Base-by-base conservation (phyloP, 2,797 vertebrate species). In the Dallia pectoralis region DNA sequence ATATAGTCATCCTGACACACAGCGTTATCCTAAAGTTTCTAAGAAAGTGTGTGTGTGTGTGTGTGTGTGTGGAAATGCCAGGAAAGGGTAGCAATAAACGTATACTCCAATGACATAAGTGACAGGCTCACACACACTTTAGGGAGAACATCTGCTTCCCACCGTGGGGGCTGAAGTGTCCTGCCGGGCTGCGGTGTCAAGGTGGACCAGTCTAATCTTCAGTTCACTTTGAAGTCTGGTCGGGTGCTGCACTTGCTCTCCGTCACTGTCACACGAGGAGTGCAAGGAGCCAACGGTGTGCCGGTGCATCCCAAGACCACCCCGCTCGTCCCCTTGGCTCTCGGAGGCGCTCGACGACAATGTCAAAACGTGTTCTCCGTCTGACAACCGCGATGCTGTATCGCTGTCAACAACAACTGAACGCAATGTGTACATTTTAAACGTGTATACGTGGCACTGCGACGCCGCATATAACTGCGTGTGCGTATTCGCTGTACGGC, bases 191-290 rank as follows among this genome's bases (percentile, higher is more conserved):
- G 6, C 53, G n/a, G 69, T 76, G 72, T 71, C 49, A 76, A 74
- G 64, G 77, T 76, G 77, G 69, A 62, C 73, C 71, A 68, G 66
- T 81, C 73, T 77, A 74, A 81, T 74, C 75, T 62, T 27, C 62
- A 64, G 71, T 68, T 65, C 63, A 33, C 70, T 76, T 36, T 70
- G 27, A 65, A 63, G 59, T 74, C 69, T 72, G 71, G 74, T 71
- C 25, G 71, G 44, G 15, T 47, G 68, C 65, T 67, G 63, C 49
- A 76, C 65, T 71, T 51, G 67, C 72, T 75, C 77, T 82, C 79
- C 72, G 74, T 79, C 77, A 79, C 66, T 78, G 81, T 82, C 77
- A 74, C 8, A 48, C 68, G 61, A 66, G 47, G 71, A 71, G 63
- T 77, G 72, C 56, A 70, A 19, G 61, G 72, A 61, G 51, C 15